phyloP scores from a whole-genome alignment of 2,113 vertebrate genomes.

The Centropristis striata region DNA sequence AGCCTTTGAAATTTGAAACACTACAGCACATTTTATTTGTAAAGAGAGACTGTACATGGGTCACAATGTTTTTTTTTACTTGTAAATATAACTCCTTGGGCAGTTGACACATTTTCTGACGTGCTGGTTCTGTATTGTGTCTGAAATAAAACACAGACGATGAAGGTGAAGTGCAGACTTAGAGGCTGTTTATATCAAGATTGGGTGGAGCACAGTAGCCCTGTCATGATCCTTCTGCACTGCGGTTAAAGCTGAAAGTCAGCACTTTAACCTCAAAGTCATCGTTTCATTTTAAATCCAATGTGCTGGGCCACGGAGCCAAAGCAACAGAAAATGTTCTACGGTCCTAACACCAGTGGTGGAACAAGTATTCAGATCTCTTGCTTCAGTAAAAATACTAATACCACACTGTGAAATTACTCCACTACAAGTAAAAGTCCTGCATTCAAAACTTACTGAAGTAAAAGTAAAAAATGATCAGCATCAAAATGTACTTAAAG shows the following conservation, averaged over 20 bases:
- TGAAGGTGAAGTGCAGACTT: constrained; percentile 12
- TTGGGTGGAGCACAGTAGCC: background rate
- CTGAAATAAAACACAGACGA: background rate
- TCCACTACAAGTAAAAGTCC: no score
- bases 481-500: no score
- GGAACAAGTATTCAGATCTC: no score
- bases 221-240: background rate
- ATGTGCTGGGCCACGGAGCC: background rate
- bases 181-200: constrained; percentile 2
- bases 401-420: no score
- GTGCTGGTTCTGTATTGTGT: background rate
- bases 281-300: background rate
- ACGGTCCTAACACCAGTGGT: background rate
- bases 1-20: background rate
- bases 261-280: background rate
- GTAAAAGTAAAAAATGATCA: no score
- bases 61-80: background rate
- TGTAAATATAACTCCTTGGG: background rate
- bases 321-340: background rate
- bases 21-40: background rate
- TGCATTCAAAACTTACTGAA: no score
- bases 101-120: background rate
- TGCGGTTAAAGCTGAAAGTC: constrained; percentile 8
- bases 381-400: no score
- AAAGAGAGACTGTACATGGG: background rate